Conservation (phyloP, 2,113 vertebrate genomes). For the Vulpes ferrilata region DNA sequence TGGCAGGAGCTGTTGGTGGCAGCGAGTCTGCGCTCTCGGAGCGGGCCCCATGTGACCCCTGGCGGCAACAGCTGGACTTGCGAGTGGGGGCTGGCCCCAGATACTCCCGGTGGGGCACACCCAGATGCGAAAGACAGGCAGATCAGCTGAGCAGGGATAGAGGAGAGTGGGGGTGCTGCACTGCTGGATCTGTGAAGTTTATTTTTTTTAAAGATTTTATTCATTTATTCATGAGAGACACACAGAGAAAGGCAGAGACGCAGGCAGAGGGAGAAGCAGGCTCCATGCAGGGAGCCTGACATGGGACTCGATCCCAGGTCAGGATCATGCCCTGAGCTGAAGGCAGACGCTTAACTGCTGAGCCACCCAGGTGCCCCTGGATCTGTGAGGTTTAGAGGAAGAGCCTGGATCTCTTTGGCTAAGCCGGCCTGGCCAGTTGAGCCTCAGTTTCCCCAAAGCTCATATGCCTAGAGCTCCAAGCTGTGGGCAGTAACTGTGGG, state of each 20-base stretch:
- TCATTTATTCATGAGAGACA: no score
- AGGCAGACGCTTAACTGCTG: no score
- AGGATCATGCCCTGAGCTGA: no score
- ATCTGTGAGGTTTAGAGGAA: neutral
- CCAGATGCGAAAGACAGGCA: neutral
- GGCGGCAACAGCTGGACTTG: neutral
- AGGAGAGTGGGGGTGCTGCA: no score
- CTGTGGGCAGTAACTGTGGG: neutral
- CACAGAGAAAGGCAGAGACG: no score
- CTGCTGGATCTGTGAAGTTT: neutral
- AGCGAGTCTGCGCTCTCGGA: neutral
- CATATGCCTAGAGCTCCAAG: neutral
- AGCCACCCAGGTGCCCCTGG: neutral
- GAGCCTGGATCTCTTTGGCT: neutral
- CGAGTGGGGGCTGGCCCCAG: neutral
- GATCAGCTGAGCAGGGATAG: neutral
- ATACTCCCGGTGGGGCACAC: rapidly evolving
- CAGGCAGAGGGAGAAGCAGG: no score
- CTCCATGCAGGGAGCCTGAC: no score
- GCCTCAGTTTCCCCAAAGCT: neutral
- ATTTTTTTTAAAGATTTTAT: no score
- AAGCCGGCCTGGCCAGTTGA: neutral
- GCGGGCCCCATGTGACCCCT: neutral
- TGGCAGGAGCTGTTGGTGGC: neutral
- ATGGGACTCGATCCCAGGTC: no score